Percentiles rank a stretch among this genome's conserved stretches.
These are phyloP conservation scores for Orchestia grillus DNA, from an alignment of 1,140 invertebrate species.

Conservation along the genomic window DNA sequence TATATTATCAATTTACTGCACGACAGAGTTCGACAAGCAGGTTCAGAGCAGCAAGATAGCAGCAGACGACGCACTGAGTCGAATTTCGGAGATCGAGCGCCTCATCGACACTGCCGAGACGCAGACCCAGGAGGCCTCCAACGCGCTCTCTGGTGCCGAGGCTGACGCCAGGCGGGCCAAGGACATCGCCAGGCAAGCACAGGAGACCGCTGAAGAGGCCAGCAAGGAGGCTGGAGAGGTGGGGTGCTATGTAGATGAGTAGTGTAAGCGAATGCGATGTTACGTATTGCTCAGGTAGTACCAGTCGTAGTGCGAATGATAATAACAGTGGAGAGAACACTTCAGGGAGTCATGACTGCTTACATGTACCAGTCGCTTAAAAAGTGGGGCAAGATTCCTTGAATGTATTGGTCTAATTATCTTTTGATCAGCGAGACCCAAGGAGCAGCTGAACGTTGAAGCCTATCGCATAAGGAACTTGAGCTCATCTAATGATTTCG, in stretches of 20 bases:
- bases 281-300: background rate
- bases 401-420: background rate
- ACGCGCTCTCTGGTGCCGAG: constrained; percentile 80
- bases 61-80: constrained; percentile 79
- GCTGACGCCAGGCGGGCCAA: constrained; percentile 83
- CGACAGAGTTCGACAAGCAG: constrained; percentile 85
- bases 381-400: background rate
- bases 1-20: background rate
- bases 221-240: constrained; percentile 82
- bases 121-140: constrained; percentile 74
- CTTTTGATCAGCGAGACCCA: background rate
- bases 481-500: too few species aligned
- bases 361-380: background rate
- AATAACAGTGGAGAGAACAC: background rate
- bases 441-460: background rate
- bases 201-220: constrained; percentile 71
- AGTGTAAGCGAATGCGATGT: background rate
- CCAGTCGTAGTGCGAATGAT: background rate
- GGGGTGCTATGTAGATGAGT: background rate
- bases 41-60: constrained; percentile 83
- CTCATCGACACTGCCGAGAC: constrained; percentile 78
- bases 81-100: constrained; percentile 76
- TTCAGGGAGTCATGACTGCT: background rate
- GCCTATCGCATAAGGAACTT: background rate
- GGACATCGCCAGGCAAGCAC: constrained; percentile 82